Conservation (phyloP, 1,140 invertebrate species). For the Arctopsyche grandis region DNA sequence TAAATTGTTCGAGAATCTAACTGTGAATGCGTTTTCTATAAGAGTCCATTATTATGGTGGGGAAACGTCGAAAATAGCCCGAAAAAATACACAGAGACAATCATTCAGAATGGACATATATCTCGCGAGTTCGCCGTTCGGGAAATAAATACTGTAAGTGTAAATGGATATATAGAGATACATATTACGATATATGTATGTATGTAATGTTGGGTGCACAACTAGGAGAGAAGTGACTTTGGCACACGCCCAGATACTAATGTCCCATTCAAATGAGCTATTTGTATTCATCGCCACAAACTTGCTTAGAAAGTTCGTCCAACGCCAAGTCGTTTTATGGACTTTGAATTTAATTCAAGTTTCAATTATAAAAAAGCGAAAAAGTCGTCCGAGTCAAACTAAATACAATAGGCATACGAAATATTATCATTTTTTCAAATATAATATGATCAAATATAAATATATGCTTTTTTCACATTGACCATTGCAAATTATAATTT, state of each 20-base stretch:
- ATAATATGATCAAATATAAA: too few species aligned
- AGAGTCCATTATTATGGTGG: neutral
- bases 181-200: too few species aligned
- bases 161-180: conserved; percentile 39
- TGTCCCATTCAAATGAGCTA: conserved; percentile 66
- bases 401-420: too few species aligned
- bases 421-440: too few species aligned
- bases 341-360: too few species aligned
- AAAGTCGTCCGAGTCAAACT: too few species aligned
- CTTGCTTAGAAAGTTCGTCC: conserved; percentile 1
- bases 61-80: neutral
- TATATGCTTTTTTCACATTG: too few species aligned
- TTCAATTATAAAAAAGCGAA: too few species aligned
- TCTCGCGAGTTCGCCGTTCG: neutral
- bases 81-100: neutral
- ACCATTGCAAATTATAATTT: too few species aligned
- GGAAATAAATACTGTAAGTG: conserved; percentile 48
- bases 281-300: conserved; percentile 42
- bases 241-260: conserved; percentile 63
- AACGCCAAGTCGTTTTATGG: neutral
- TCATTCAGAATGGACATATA: neutral
- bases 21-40: neutral
- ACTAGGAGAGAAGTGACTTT: conserved; percentile 50
- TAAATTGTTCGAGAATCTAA: neutral
- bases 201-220: conserved; percentile 53